Conservation (phyloP, 1,140 invertebrate genomes). For the Lethrus apterus region DNA sequence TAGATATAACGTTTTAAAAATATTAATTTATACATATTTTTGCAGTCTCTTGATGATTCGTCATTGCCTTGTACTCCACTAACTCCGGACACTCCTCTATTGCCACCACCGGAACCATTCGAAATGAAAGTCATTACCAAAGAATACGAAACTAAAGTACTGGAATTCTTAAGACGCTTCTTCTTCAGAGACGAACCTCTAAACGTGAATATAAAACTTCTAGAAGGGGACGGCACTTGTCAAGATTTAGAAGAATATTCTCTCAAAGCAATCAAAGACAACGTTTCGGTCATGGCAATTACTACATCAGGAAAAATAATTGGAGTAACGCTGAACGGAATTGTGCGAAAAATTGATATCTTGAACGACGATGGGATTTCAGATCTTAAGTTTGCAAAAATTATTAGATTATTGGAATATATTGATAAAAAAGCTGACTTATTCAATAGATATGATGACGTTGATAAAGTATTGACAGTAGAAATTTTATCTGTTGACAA, state of each 20-base stretch:
- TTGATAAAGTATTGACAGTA: slow-evolving; percentile 51
- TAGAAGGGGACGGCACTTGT: slow-evolving; percentile 54
- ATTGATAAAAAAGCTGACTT: slow-evolving; percentile 45
- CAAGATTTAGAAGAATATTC: slow-evolving; percentile 58
- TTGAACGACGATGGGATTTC: slow-evolving; percentile 35
- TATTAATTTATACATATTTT: no score
- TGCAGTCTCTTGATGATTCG: neutral
- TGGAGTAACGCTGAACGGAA: slow-evolving; percentile 44
- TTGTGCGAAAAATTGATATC: slow-evolving; percentile 41
- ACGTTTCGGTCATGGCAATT: slow-evolving; percentile 55
- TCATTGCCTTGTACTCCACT: slow-evolving; percentile 4
- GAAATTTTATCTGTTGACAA: slow-evolving; percentile 59
- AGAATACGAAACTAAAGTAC: slow-evolving; percentile 29
- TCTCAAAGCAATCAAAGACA: slow-evolving; percentile 49
- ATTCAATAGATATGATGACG: slow-evolving; percentile 48
- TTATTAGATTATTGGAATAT: slow-evolving; percentile 50
- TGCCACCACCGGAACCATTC: slow-evolving; percentile 29
- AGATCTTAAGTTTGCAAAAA: slow-evolving; percentile 55
- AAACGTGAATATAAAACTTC: slow-evolving; percentile 52
- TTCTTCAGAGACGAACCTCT: slow-evolving; percentile 68
- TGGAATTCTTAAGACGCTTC: slow-evolving; percentile 38
- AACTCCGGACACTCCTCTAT: slow-evolving; percentile 28
- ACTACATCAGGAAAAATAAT: slow-evolving; percentile 52
- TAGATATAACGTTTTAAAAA: no score
- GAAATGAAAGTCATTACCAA: slow-evolving; percentile 23